Evolutionary conservation across 2,888 invertebrate species (phyloP), one percentile per base, ranked within the genome.

Genomic region (Agrypnus murinus): DNA sequence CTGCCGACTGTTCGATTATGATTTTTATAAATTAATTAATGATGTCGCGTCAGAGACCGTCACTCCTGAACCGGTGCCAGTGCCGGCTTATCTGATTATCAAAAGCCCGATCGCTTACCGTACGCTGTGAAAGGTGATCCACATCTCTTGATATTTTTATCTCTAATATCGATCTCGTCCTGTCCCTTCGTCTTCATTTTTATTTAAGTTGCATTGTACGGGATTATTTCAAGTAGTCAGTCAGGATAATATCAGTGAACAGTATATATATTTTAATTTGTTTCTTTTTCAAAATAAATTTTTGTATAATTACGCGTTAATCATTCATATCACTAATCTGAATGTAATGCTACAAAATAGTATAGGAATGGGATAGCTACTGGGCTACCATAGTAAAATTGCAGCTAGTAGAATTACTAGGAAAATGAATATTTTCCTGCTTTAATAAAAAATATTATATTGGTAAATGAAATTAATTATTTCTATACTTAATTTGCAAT

Each of bases 21-120:
- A 74, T 74, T 74, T 74, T 72, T 74, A 74, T 74, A 72, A 74
- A 74, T 74, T 74, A 74, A 74, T 74, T 74, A 74, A 74, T 72
- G 69, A 72, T 72, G 69, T 72, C 72, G 69, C 66, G 59, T 67
- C 67, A 63, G 45, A 40, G 53, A 71, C 62, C 63, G 71, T 73
- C 73, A 73, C 73, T 73, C 72, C 67, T 58, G 71, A 69, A 73
- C 68, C 71, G 73, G 65, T 73, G 68, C 68, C 40, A 64, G 55
- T 40, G 64, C 68, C 25, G 55, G 63, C 65, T 71, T 73, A 73
- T 73, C 69, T 63, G 31, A 68, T 73, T 73, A 73, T 73, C 73
- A 53, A 34, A 55, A 59, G 58, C 46, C 65, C 62, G 69, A 73
- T 73, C 73, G 53, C 45, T 73, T 73, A 69, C 73, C 38, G 65